Conservation (phyloP, 1,140 invertebrate genomes). For the Lineus longissimus region DNA sequence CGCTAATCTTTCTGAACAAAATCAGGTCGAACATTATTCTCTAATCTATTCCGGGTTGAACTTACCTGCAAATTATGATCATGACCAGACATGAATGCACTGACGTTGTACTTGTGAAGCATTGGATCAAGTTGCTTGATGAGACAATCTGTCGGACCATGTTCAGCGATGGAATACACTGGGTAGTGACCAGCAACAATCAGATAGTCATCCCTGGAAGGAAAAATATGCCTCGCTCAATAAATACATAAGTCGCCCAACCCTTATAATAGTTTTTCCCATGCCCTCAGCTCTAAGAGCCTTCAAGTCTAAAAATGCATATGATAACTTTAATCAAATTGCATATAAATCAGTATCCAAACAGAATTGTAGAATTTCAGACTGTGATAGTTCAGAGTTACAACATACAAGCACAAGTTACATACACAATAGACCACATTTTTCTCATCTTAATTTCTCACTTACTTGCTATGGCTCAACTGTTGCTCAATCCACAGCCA, state of each 20-base stretch:
- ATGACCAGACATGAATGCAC: constrained; percentile 57
- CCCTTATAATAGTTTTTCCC: not conserved
- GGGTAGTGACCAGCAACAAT: constrained; percentile 59
- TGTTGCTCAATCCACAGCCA: constrained; percentile 41
- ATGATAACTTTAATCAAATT: no score
- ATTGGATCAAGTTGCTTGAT: constrained; percentile 51
- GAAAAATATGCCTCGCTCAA: constrained; percentile 6
- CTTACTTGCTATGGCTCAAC: constrained; percentile 40
- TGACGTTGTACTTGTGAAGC: constrained; percentile 53
- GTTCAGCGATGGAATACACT: constrained; percentile 56
- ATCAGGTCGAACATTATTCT: no score
- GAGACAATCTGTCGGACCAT: constrained; percentile 56
- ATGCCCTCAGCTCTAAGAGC: no score
- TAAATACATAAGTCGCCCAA: not conserved
- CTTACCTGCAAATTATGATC: constrained; percentile 56
- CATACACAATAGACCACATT: not conserved
- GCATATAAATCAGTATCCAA: not conserved
- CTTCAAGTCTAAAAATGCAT: no score
- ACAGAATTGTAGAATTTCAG: not conserved
- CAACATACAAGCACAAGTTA: no score
- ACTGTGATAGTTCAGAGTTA: no score
- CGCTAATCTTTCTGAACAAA: no score
- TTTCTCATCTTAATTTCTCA: not conserved
- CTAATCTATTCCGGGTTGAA: not conserved
- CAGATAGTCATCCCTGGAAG: constrained; percentile 57